Conservation (phyloP, 2,888 invertebrate species). For the Synanthedon vespiformis region DNA sequence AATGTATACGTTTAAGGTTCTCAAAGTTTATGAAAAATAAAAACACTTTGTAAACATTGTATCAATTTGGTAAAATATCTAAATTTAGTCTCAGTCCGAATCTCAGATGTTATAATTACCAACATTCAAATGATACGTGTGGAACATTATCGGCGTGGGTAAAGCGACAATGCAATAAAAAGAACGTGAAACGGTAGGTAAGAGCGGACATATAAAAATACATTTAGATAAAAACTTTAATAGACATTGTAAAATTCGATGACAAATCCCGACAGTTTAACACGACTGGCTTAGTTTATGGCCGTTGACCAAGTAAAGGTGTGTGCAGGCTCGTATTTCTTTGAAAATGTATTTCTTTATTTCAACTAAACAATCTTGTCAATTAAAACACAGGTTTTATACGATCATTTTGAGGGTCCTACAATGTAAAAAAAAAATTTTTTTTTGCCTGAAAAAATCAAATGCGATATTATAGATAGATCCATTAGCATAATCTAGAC, state of each 20-base stretch:
- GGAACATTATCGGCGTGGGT: constrained; percentile 8
- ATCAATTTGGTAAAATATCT: background rate
- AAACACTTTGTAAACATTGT: background rate
- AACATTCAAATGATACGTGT: background rate
- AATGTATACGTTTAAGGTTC: no score
- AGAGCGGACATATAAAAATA: constrained; percentile 35
- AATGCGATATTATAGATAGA: no score
- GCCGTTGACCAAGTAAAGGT: constrained; percentile 1
- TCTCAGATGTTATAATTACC: background rate
- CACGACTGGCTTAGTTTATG: constrained; percentile 21
- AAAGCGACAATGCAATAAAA: constrained; percentile 29
- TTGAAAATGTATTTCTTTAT: constrained; percentile 14
- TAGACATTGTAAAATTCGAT: constrained; percentile 38
- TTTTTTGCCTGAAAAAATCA: no score
- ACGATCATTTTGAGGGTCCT: no score
- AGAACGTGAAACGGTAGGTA: constrained; percentile 48
- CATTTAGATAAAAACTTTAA: constrained; percentile 44
- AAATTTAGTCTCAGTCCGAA: background rate
- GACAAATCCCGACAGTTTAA: constrained; percentile 25
- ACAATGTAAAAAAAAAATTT: no score
- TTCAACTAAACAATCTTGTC: no score
- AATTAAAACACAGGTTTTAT: no score
- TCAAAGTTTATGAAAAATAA: background rate
- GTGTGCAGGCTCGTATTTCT: no score
- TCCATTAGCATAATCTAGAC: no score